Evolutionary conservation across 2,797 vertebrate species (phyloP).

Genomic region (Syncerus caffer): DNA sequence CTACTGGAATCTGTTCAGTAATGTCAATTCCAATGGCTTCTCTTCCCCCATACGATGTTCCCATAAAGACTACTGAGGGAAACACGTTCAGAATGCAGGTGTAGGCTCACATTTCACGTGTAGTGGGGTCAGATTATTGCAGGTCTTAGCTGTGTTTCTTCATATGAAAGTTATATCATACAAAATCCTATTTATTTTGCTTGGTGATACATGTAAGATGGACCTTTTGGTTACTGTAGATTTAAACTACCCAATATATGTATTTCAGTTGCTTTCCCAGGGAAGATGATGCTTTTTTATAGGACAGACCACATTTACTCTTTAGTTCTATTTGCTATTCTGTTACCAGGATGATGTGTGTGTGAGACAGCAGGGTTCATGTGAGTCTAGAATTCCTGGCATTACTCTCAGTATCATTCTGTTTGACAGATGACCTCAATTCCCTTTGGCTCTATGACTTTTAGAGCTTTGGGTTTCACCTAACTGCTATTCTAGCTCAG

Average conservation of each 20-base stretch:
- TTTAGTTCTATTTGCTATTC: neutral
- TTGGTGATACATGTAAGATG: neutral
- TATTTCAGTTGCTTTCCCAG: neutral
- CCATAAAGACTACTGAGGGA: neutral
- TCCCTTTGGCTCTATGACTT: neutral
- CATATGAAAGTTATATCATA: neutral
- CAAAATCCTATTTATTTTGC: neutral
- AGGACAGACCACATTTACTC: neutral
- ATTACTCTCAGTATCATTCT: neutral
- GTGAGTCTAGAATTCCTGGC: neutral
- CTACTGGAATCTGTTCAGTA: neutral
- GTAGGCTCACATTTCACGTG: neutral
- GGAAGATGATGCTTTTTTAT: neutral
- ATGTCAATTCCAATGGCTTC: neutral
- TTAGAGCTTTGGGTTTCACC: slow-evolving; percentile 3
- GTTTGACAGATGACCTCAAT: neutral
- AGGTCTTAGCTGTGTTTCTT: neutral
- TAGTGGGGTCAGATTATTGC: neutral
- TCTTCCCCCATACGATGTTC: neutral
- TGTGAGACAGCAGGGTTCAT: neutral
- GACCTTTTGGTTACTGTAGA: neutral
- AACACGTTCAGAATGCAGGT: neutral
- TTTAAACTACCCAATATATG: neutral
- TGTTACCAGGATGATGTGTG: neutral
- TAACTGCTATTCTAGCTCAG: neutral